Conservation (phyloP, 37 sponge, comb jelly and placozoan species). For the Eunapius fragilis region DNA sequence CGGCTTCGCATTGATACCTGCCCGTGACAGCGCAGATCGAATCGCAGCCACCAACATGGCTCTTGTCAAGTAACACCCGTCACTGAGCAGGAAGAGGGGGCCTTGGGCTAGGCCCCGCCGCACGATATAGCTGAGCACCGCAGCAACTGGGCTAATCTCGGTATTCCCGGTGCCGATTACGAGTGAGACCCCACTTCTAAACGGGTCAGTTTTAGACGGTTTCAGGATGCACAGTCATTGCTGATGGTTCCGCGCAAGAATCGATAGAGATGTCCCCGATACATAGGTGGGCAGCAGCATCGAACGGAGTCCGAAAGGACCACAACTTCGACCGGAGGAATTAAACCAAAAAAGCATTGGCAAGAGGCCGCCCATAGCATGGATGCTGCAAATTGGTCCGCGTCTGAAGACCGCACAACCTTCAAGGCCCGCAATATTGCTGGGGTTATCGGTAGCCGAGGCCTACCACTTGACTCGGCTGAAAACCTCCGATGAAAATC, state of each 20-base stretch:
- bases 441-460: neutral
- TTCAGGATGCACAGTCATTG: conserved; percentile 3
- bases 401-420: neutral
- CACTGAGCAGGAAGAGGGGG: neutral
- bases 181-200: neutral
- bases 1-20: too few relatives aligned
- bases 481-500: neutral
- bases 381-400: neutral
- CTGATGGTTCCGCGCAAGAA: neutral
- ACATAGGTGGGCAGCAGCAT: neutral
- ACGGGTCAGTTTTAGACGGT: conserved; percentile 18
- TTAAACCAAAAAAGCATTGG: conserved; percentile 14
- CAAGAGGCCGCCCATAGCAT: conserved; percentile 22
- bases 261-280: neutral
- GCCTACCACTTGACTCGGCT: neutral
- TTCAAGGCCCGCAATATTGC: neutral
- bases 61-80: conserved; percentile 4
- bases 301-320: neutral
- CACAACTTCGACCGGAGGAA: neutral
- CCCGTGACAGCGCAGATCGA: conserved; percentile 1
- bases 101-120: too few relatives aligned
- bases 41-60: conserved; percentile 7
- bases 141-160: conserved; percentile 14
- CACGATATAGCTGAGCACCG: too few relatives aligned
- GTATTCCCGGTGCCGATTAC: neutral